Percentiles rank a stretch among this genome's conserved stretches.
Evolutionary conservation across 2,888 invertebrate genomes (phyloP).

Genomic region (Anthoptus insignis): DNA sequence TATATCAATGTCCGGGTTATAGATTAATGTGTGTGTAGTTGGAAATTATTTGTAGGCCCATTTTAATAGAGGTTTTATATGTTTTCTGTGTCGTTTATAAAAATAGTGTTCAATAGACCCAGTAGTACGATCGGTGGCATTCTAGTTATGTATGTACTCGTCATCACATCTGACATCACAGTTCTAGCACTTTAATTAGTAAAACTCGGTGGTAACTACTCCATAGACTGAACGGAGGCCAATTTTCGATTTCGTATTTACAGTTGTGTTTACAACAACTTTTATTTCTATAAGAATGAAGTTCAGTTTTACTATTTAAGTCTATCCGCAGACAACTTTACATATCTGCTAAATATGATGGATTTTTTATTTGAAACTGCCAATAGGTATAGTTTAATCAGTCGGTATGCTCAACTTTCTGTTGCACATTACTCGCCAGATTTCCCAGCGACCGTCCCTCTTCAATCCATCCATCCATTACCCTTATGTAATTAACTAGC

Average conservation of each 20-base stretch:
- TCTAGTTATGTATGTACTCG: background rate
- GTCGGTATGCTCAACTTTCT: too few relatives aligned
- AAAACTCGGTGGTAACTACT: slow-evolving; percentile 7
- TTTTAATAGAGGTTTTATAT: background rate
- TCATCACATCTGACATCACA: slow-evolving; percentile 28
- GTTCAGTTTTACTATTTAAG: slow-evolving; percentile 4
- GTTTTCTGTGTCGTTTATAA: background rate
- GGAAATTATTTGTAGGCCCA: background rate
- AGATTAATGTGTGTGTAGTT: slow-evolving; percentile 5
- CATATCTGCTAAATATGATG: slow-evolving; percentile 6
- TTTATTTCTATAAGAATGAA: slow-evolving; percentile 18
- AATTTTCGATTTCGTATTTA: slow-evolving; percentile 27
- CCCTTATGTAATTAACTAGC: too few relatives aligned
- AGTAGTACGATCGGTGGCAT: slow-evolving; percentile 2
- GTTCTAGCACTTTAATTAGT: slow-evolving; percentile 25
- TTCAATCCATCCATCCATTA: too few relatives aligned
- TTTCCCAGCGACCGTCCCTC: too few relatives aligned
- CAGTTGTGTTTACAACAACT: slow-evolving; percentile 19
- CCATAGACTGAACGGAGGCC: slow-evolving; percentile 28
- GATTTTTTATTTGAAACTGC: slow-evolving; percentile 9
- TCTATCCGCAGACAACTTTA: background rate
- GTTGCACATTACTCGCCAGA: too few relatives aligned
- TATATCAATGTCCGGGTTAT: slow-evolving; percentile 14
- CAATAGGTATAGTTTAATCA: background rate
- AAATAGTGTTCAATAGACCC: slow-evolving; percentile 1